These are phyloP conservation scores for Xylota sylvarum DNA, from an alignment of 2,888 invertebrate genomes.

Conservation along the genomic window DNA sequence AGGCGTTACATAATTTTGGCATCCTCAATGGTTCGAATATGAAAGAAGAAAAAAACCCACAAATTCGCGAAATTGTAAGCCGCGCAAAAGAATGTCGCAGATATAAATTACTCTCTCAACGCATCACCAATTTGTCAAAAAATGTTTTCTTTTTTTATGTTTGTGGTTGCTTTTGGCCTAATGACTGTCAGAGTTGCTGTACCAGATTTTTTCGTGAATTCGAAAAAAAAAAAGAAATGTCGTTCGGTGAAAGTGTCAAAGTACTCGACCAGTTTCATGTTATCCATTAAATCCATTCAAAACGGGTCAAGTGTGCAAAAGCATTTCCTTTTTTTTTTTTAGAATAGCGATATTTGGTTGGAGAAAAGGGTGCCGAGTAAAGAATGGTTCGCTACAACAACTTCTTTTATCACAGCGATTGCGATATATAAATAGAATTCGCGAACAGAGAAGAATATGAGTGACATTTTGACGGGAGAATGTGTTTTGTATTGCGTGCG, in stretches of 20 bases:
- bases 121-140: slow-evolving; percentile 6
- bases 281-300: neutral
- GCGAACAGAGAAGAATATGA: neutral
- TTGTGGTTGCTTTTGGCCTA: neutral
- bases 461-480: neutral
- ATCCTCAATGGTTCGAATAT: neutral
- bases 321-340: neutral
- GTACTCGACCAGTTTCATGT: neutral
- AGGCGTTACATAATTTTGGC: neutral
- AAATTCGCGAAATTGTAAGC: slow-evolving; percentile 7
- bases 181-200: slow-evolving; percentile 2
- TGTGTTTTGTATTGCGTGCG: slow-evolving; percentile 3
- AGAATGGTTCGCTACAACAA: neutral
- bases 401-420: neutral
- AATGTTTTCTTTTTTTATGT: neutral
- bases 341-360: neutral
- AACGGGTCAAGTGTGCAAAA: neutral
- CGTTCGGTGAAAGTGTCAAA: slow-evolving; percentile 5
- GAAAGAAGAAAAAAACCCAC: neutral
- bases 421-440: neutral
- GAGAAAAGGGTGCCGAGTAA: neutral
- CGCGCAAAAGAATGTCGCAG: slow-evolving; percentile 2
- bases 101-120: slow-evolving; percentile 16
- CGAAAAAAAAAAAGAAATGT: neutral
- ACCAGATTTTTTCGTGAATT: neutral